Evolutionary conservation across 2,113 vertebrate genomes (phyloP).

Genomic region (Cyanocitta stelleri): DNA sequence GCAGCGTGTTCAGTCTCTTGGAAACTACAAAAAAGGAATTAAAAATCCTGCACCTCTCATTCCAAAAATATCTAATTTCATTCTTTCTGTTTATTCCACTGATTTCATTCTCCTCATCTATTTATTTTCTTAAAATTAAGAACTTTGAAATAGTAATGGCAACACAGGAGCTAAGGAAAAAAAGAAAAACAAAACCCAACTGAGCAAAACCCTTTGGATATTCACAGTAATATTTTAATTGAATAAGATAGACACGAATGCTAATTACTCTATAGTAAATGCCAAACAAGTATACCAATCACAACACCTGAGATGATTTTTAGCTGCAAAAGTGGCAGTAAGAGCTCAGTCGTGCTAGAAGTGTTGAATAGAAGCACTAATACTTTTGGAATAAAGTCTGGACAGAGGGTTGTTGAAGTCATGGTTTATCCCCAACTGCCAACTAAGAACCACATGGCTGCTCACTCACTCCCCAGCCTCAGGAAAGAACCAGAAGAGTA

Average conservation of each 20-base stretch:
- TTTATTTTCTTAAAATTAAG: not conserved
- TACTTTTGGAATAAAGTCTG: not conserved
- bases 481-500: not conserved
- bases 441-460: not conserved
- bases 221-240: not conserved
- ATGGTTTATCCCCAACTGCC: not conserved
- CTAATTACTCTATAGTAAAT: not conserved
- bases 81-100: not conserved
- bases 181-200: not conserved
- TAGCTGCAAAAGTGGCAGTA: not conserved
- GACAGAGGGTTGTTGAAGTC: fast-evolving
- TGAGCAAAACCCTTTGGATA: not conserved
- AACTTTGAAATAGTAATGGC: not conserved
- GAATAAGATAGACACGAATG: not conserved
- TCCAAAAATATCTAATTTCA: not conserved
- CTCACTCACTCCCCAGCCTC: fast-evolving
- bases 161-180: not conserved
- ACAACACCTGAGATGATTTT: not conserved
- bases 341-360: not conserved
- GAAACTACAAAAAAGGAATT: not conserved
- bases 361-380: not conserved
- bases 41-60: not conserved
- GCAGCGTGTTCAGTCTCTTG: not conserved
- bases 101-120: not conserved
- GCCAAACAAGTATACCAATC: not conserved